Evolutionary conservation across 2,888 invertebrate genomes (phyloP).

Genomic region (Meloe dianella): DNA sequence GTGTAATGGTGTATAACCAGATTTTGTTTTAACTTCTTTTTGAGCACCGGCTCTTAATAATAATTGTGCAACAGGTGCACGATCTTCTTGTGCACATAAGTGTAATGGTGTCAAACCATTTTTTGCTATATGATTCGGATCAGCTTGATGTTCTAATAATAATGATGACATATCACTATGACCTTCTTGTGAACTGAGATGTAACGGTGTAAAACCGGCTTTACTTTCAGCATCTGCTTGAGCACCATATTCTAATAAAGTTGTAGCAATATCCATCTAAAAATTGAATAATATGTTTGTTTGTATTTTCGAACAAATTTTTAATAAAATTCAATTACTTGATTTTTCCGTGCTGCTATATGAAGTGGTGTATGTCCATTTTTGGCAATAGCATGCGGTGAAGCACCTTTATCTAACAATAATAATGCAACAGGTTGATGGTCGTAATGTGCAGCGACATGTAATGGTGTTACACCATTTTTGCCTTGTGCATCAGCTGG

Average conservation of each 20-base stretch:
- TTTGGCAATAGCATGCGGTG: constrained; percentile 93
- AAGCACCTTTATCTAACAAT: constrained; percentile 82
- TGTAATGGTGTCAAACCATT: constrained; percentile 97
- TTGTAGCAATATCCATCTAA: constrained; percentile 94
- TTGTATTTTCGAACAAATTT: too few relatives aligned
- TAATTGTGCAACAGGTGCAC: constrained; percentile 93
- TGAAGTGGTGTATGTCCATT: constrained; percentile 99
- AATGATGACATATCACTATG: constrained; percentile 96
- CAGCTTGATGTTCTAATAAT: constrained; percentile 91
- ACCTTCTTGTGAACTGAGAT: constrained; percentile 94
- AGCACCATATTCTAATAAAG: constrained; percentile 93
- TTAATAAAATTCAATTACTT: constrained; percentile 54
- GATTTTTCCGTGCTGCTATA: constrained; percentile 98
- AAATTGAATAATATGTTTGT: too few relatives aligned
- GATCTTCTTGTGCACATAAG: constrained; percentile 96
- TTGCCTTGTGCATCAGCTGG: constrained; percentile 98
- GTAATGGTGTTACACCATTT: constrained; percentile 97
- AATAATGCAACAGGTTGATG: constrained; percentile 94
- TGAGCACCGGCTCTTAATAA: constrained; percentile 89
- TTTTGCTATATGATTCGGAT: constrained; percentile 87
- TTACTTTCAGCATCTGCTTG: constrained; percentile 96
- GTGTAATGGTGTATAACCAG: constrained; percentile 97
- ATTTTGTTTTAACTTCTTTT: constrained; percentile 76
- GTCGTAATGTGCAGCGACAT: constrained; percentile 98
- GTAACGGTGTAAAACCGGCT: constrained; percentile 95